phyloP scores from a whole-genome alignment of 2,113 vertebrate genomes.

The Leptobrachium ailaonicum region DNA sequence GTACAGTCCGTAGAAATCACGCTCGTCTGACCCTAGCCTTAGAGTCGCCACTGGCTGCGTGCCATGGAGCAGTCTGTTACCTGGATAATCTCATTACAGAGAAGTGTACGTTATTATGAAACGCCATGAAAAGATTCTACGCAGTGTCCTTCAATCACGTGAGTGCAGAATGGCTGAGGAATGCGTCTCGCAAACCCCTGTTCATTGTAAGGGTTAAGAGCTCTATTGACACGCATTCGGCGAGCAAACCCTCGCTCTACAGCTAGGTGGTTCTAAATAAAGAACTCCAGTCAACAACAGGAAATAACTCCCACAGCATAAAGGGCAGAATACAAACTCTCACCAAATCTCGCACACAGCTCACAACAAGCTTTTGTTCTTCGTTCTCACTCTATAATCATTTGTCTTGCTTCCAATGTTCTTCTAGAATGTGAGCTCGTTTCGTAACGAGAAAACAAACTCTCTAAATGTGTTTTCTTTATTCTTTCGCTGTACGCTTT shows the following conservation, averaged over 20 bases:
- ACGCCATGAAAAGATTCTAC: slow-evolving; percentile 54
- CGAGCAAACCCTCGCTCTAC: slow-evolving; percentile 71
- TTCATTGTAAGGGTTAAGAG: slow-evolving; percentile 46
- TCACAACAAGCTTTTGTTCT: slow-evolving; percentile 85
- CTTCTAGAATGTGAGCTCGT: slow-evolving; percentile 24
- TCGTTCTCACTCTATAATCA: slow-evolving; percentile 63
- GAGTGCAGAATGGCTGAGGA: too few species aligned
- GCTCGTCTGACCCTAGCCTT: too few species aligned
- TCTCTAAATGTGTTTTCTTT: slow-evolving; percentile 24
- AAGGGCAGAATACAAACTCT: slow-evolving; percentile 86
- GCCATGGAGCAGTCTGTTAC: too few species aligned
- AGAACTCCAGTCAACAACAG: slow-evolving; percentile 99
- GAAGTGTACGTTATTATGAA: too few species aligned
- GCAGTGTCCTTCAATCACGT: slow-evolving; percentile 53
- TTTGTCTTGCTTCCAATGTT: slow-evolving; percentile 1
- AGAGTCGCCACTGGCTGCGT: too few species aligned
- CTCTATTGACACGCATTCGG: slow-evolving; percentile 68
- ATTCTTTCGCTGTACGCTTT: background rate
- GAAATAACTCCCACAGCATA: slow-evolving; percentile 98
- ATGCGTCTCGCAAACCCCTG: too few species aligned
- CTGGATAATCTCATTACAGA: too few species aligned
- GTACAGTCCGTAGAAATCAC: too few species aligned
- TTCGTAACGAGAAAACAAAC: background rate
- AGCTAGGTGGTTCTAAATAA: slow-evolving; percentile 98
- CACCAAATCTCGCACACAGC: slow-evolving; percentile 81